Percentiles rank a stretch among this genome's conserved stretches.
These are phyloP conservation scores for Anas acuta DNA, from an alignment of 2,797 vertebrate species.

Conservation along the genomic window DNA sequence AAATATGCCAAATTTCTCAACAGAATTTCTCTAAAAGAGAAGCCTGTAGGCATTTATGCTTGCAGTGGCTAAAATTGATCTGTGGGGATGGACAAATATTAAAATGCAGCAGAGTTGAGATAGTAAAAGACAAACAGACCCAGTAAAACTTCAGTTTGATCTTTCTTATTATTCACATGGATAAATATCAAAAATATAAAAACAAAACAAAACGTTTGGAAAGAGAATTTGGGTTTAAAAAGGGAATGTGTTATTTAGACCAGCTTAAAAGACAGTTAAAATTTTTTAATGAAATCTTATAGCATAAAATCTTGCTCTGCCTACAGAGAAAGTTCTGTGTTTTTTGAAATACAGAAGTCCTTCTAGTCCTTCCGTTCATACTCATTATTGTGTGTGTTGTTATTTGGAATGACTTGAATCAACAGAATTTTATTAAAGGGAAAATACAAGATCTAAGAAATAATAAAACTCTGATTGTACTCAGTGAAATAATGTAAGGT, in stretches of 20 bases:
- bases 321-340: not conserved
- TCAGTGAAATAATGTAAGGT: not conserved
- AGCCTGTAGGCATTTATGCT: not conserved
- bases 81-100: not conserved
- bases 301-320: not conserved
- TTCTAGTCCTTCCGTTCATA: not conserved
- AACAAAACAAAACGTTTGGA: not conserved
- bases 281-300: not conserved
- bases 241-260: not conserved
- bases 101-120: constrained; percentile 2
- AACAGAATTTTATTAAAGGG: not conserved
- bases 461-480: not conserved
- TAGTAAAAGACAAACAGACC: not conserved
- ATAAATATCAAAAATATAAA: not conserved
- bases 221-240: not conserved
- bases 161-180: not conserved
- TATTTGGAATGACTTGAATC: not conserved
- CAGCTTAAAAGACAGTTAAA: not conserved
- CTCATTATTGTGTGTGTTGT: accelerated
- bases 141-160: not conserved
- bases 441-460: not conserved
- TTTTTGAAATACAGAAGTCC: not conserved
- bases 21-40: not conserved
- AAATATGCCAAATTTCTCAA: constrained; percentile 8
- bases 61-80: not conserved